phyloP scores from a whole-genome alignment of 1,140 invertebrate species.

The Aphidius ervi region DNA sequence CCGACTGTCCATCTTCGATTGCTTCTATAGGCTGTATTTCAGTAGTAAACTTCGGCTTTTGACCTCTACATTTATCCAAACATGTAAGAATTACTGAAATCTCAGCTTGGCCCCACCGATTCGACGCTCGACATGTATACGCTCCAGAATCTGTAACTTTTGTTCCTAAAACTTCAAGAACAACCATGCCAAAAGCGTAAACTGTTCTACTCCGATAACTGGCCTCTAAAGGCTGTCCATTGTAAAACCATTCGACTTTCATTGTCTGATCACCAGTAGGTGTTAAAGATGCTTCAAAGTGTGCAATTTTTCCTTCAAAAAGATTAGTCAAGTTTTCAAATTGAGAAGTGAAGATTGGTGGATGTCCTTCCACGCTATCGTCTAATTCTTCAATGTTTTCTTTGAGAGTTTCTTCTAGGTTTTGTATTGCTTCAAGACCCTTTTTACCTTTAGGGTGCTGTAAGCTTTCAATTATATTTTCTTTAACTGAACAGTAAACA shows the following conservation, averaged over 20 bases:
- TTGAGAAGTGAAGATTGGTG: constrained; percentile 83
- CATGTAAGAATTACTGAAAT: constrained; percentile 80
- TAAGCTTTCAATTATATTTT: constrained; percentile 78
- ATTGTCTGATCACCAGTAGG: constrained; percentile 94
- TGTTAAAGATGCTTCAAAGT: constrained; percentile 89
- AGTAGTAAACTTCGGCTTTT: constrained; percentile 83
- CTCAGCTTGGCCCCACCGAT: constrained; percentile 83
- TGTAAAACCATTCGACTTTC: constrained; percentile 97
- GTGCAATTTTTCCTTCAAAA: constrained; percentile 85
- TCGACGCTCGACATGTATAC: constrained; percentile 83
- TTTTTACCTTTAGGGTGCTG: constrained; percentile 91
- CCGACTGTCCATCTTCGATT: constrained; percentile 85
- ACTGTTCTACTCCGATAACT: constrained; percentile 86
- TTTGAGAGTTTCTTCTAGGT: constrained; percentile 80
- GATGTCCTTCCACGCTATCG: constrained; percentile 72
- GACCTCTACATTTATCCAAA: constrained; percentile 77
- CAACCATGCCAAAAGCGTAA: constrained; percentile 93
- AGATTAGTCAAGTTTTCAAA: constrained; percentile 78
- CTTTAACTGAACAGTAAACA: constrained; percentile 77
- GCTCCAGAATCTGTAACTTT: constrained; percentile 83
- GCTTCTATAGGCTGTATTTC: constrained; percentile 81
- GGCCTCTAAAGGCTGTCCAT: constrained; percentile 82
- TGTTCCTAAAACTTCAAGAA: constrained; percentile 85
- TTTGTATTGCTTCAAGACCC: constrained; percentile 85
- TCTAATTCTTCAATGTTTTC: constrained; percentile 63